Percentiles rank a stretch among this genome's conserved stretches.
phyloP scores from a whole-genome alignment of 2,113 vertebrate genomes.

The Phylloscopus trochiloides region DNA sequence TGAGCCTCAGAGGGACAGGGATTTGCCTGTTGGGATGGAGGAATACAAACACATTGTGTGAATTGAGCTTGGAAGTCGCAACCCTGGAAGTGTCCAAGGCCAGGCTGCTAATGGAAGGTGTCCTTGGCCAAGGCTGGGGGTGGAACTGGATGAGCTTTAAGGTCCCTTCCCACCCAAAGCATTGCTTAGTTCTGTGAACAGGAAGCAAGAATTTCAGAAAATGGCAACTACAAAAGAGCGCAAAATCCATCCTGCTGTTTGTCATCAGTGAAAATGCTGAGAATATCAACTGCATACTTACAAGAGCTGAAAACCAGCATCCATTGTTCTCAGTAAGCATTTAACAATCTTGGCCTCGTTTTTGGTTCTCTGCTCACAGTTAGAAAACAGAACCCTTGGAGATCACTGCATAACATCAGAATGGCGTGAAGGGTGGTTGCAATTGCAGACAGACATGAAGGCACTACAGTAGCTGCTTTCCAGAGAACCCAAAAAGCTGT shows the following conservation, averaged over 20 bases:
- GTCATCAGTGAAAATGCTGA: neutral
- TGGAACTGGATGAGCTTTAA: neutral
- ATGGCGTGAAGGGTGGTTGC: neutral
- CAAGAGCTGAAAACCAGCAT: neutral
- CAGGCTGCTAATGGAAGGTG: neutral
- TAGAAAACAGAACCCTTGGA: neutral
- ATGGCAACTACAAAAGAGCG: neutral
- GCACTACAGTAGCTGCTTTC: neutral
- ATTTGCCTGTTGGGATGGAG: neutral
- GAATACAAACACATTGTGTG: neutral
- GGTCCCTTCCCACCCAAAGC: neutral
- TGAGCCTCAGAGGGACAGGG: neutral
- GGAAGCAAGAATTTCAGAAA: neutral
- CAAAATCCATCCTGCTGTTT: neutral
- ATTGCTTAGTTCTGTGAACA: neutral
- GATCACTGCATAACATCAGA: neutral
- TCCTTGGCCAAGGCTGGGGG: neutral
- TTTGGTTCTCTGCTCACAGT: neutral
- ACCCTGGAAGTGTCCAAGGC: neutral
- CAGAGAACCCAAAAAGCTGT: neutral
- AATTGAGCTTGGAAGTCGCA: neutral
- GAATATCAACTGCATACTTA: neutral
- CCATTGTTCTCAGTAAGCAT: neutral
- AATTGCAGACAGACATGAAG: neutral
- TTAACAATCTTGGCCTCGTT: neutral